Evolutionary conservation across 2,888 invertebrate species (phyloP).

Genomic region (Aphodius granarius): DNA sequence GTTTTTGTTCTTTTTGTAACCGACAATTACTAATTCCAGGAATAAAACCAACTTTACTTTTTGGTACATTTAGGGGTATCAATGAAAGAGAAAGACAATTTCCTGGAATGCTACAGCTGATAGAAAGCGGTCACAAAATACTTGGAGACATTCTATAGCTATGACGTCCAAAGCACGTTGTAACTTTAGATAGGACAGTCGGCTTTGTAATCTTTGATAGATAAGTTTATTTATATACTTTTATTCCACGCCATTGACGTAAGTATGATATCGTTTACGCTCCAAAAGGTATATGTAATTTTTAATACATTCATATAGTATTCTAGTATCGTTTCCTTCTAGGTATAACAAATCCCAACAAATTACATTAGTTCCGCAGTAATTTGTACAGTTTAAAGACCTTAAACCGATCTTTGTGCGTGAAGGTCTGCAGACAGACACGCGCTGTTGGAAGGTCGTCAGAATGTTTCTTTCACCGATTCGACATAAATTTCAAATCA

Average conservation of each 20-base stretch:
- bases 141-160: background rate
- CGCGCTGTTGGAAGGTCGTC: background rate
- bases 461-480: background rate
- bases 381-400: background rate
- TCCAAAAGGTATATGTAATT: background rate
- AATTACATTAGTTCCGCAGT: background rate
- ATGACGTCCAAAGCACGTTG: background rate
- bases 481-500: background rate
- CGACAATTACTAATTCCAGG: no score
- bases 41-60: no score
- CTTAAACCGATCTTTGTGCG: background rate
- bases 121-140: no score
- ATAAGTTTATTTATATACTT: background rate
- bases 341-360: background rate
- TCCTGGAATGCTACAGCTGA: no score
- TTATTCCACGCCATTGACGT: background rate
- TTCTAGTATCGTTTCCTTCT: background rate
- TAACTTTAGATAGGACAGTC: background rate
- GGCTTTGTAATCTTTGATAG: background rate
- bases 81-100: no score
- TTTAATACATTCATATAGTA: background rate
- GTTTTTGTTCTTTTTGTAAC: no score
- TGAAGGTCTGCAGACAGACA: background rate
- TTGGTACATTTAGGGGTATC: no score
- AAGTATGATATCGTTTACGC: background rate